Conservation (phyloP, 2,113 vertebrate species). For the Climacteris rufus region DNA sequence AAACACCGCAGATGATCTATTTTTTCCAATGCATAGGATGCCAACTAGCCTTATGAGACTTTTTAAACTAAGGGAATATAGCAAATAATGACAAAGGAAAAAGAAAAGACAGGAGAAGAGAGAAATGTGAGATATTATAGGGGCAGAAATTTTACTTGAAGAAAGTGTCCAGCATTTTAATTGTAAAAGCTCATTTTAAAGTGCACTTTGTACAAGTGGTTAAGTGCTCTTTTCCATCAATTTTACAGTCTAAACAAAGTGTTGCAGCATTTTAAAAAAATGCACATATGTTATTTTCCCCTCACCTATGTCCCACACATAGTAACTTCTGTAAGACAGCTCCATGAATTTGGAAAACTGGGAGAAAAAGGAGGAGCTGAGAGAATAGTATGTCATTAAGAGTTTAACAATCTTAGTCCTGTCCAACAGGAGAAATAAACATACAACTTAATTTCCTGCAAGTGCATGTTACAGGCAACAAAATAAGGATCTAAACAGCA, state of each 20-base stretch:
- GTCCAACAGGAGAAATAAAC: not conserved
- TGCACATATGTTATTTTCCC: not conserved
- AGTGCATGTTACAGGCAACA: not conserved
- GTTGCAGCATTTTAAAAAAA: not conserved
- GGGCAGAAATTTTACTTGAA: not conserved
- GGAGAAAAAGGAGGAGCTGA: not conserved
- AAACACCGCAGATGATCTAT: not conserved
- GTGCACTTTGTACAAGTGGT: not conserved
- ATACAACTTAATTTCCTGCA: not conserved
- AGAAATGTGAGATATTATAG: rapidly evolving
- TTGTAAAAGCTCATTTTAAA: not conserved
- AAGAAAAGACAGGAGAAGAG: not conserved
- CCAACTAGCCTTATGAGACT: not conserved
- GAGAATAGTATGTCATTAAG: not conserved
- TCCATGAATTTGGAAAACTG: not conserved
- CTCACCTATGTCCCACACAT: not conserved
- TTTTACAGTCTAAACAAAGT: not conserved
- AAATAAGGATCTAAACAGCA: not conserved
- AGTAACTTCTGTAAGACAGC: not conserved
- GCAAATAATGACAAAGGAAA: not conserved
- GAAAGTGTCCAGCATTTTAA: not conserved
- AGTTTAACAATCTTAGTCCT: not conserved
- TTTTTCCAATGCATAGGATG: not conserved
- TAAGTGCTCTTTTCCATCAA: not conserved
- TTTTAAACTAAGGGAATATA: not conserved